Evolutionary conservation across 2,888 invertebrate species (phyloP), one percentile per base, ranked within the genome.

Genomic region (Metalampra italica): DNA sequence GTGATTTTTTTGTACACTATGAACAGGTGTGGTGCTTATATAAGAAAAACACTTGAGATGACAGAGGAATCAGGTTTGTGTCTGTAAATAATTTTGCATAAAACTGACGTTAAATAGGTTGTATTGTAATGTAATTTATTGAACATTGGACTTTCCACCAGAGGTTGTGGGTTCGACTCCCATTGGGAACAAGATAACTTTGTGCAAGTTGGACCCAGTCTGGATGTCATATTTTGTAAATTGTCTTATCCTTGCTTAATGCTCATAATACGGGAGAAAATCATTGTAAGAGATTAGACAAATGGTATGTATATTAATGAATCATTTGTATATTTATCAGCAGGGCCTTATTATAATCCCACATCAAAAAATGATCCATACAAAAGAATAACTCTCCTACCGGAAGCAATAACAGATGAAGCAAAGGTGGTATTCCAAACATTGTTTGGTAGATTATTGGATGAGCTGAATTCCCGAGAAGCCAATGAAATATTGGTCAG

Each of bases 401-500:
- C 95, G 9, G 94, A 95, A 52, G 77, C 78, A 37, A 90, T 96
- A 53, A 74, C 90, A 0, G 94, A 94, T 11, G 93, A 94, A 44
- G 90, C 92, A 1, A 94, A 92, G 73, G 66, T 78, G 8, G 90
- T 91, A 47, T 86, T 96, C 43, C 93, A 93, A 71, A 75, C 83
- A 8, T 90, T 95, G 58, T 95, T 93, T 78, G 82, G 82, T 39
- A 87, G 85, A 66, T 82, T 92, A 14, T 82, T 94, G 62, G 93
- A 93, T 62, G 96, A 96, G 74, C 85, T 97, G 44, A 93, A 88
- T 53, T 82, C 91, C 29, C 91, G 92, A 56, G 95, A 96, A 84
- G 96, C 96, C 0, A 95, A 96, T 77, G 94, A 95, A 59, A 93
- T 97, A 56, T 86, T 97, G 54, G 91, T 96, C 4, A 92, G 93